A percentile compares a stretch with the other conserved stretches of the same genome.
Conservation (phyloP, 2,888 invertebrate genomes). For the Argyresthia goedartella region DNA sequence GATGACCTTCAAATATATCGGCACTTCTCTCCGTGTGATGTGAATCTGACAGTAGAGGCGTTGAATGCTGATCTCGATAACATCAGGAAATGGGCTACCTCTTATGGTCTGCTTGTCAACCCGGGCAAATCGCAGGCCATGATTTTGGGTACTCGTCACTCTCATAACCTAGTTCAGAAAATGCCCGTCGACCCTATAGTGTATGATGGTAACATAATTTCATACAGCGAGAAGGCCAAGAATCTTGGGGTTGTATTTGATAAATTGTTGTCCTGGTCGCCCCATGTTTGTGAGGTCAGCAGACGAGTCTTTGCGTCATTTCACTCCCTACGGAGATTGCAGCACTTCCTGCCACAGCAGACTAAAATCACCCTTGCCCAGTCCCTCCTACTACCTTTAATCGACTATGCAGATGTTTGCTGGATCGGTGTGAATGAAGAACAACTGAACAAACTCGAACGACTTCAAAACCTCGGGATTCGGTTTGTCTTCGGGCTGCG, state of each 20-base stretch:
- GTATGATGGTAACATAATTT: too few relatives aligned
- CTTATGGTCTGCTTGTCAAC: not conserved
- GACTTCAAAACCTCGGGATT: slow-evolving; percentile 3
- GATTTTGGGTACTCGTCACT: not conserved
- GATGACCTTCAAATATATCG: slow-evolving; percentile 5
- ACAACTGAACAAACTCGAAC: slow-evolving; percentile 4
- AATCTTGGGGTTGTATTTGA: slow-evolving; percentile 2
- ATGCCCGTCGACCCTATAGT: too few relatives aligned
- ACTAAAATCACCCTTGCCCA: slow-evolving; percentile 1
- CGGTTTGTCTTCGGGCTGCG: slow-evolving; percentile 3
- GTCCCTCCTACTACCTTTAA: not conserved
- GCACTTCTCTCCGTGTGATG: not conserved
- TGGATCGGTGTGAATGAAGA: slow-evolving; percentile 2
- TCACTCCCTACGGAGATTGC: slow-evolving; percentile 1
- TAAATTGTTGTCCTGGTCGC: not conserved
- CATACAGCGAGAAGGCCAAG: not conserved
- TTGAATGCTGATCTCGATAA: not conserved
- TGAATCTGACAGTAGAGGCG: not conserved
- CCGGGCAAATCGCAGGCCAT: not conserved
- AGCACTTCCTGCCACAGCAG: slow-evolving; percentile 1
- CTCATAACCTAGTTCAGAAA: not conserved
- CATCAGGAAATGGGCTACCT: not conserved
- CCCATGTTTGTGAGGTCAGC: not conserved
- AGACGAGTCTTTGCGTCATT: not conserved
- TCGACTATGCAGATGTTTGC: slow-evolving; percentile 3